phyloP scores from a whole-genome alignment of 2,888 invertebrate species.

The Parapristionchus giblindavisi region DNA sequence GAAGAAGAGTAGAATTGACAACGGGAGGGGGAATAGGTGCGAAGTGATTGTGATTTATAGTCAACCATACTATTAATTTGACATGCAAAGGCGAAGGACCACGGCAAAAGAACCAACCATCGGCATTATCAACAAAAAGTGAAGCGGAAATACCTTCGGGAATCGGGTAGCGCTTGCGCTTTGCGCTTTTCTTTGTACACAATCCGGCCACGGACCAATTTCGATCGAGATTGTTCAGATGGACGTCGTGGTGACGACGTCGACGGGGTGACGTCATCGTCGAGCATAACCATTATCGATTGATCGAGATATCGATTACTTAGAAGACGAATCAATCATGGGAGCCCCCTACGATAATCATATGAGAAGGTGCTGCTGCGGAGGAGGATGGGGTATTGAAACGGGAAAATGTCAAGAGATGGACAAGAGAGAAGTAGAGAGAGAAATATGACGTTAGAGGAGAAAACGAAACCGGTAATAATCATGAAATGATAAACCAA shows the following conservation, averaged over 20 bases:
- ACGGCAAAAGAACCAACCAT: no score
- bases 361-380: no score
- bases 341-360: conserved; percentile 18
- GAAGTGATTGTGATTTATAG: no score
- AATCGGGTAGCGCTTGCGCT: background rate
- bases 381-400: background rate
- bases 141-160: background rate
- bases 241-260: conserved; percentile 12
- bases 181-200: conserved; percentile 50
- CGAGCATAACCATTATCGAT: conserved; percentile 14
- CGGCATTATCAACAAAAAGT: no score
- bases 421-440: conserved; percentile 15
- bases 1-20: conserved; percentile 11
- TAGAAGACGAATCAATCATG: conserved; percentile 4
- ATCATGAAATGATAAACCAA: no score
- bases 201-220: conserved; percentile 61
- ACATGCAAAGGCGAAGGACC: no score
- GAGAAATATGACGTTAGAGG: conserved; percentile 26
- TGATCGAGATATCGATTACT: background rate
- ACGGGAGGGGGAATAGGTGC: no score
- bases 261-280: background rate
- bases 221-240: conserved; percentile 41
- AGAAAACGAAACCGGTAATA: conserved; percentile 30
- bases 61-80: no score
- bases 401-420: background rate